Evolutionary conservation across 2,797 vertebrate genomes (phyloP), one percentile per base, ranked within the genome.

Genomic region (Alca torda): DNA sequence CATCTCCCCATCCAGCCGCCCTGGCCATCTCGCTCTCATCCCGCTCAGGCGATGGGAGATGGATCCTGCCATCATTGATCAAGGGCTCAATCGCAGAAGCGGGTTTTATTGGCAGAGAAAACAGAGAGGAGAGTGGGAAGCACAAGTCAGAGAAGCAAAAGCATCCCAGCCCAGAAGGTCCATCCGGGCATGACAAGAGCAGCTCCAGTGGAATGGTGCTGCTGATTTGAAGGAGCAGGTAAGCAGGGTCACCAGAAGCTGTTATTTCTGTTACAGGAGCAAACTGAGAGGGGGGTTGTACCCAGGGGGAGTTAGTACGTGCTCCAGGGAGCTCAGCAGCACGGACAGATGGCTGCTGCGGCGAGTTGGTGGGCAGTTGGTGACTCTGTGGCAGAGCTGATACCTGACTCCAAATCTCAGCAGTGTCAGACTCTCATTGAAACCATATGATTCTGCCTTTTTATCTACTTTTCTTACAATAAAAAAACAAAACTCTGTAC

Each of bases 81-180:
- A 69, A 19, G 76, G 75, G 54, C 93, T 91, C 64, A 26, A 69
- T 24, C 82, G 41, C 75, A 33, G 79, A 23, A 64, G 65, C 53
- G 37, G 85, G 14, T 65, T 88, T 90, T 92, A 93, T 46, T 54
- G 94, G 83, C 95, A 95, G 86, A 79, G 87, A 86, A 78, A 81
- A 90, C 79, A 12, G 91, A 91, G 75, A 67, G 84, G 84, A 51
- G 48, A 84, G 56, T 0, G 1, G 39, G 54, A 39, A 53, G 63
- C 13, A 13, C 73, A 73, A 81, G 61, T 2, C 57, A 39, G 84
- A 74, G 86, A 37, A 64, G 69, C 1, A 2, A 23, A 65, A 69
- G 23, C n/a, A 46, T 37, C 78, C 21, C 7, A 31, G 54, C 26
- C 51, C 74, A 46, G 39, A 15, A 5, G 5, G 30, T 21, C 25